Base-by-base conservation (phyloP, 2,888 invertebrate genomes). In the Xestoiulus laeticollis region DNA sequence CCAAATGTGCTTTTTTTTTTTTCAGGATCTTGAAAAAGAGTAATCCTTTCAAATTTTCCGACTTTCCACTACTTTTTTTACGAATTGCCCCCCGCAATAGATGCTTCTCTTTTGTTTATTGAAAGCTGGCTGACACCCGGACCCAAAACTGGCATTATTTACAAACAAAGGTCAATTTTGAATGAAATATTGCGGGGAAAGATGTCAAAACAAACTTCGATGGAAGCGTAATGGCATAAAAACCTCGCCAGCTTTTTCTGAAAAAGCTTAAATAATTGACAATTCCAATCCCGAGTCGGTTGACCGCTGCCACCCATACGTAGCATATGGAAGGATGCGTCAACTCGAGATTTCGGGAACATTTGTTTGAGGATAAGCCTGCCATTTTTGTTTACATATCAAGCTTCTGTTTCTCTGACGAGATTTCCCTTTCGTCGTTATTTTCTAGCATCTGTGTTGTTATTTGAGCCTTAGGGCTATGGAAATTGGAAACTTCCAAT, bases 131-230 rank as follows among this genome's bases (percentile, higher is more conserved):
- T 78, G 78, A 26, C 78, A 30, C 30, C 30, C 30, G 78, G 30
- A 14, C 48, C 78, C 30, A 3, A 26, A 8, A 30, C 22, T 78
- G 78, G 78, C 78, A 78, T 78, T 78, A 78, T 78, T 78, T 78
- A 78, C 78, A 78, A 78, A 78, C 78, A 78, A 78, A 30, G 78
- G 78, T 78, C 78, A 78, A 78, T 78, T 78, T 78, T 78, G 78
- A 78, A 78, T 78, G 78, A 78, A 78, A 78, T 78, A 78, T 78
- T 14, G 30, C 12, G 78, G 78, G 6, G 78, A 26, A 78, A 26
- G 78, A 78, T 30, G 78, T 78, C 68, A 68, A 68, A 68, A 68
- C 68, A 68, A 68, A 68, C 26, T 68, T 26, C 10, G 8, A 8
- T 12, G 12, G 78, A 30, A 1, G 78, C 78, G 78, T 78, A 78